A percentile compares a stretch with the other conserved stretches of the same genome.
These are phyloP conservation scores for Pelagia noctiluca DNA, from an alignment of 30 jellyfish, hydroid and myxozoan genomes.

Conservation along the genomic window DNA sequence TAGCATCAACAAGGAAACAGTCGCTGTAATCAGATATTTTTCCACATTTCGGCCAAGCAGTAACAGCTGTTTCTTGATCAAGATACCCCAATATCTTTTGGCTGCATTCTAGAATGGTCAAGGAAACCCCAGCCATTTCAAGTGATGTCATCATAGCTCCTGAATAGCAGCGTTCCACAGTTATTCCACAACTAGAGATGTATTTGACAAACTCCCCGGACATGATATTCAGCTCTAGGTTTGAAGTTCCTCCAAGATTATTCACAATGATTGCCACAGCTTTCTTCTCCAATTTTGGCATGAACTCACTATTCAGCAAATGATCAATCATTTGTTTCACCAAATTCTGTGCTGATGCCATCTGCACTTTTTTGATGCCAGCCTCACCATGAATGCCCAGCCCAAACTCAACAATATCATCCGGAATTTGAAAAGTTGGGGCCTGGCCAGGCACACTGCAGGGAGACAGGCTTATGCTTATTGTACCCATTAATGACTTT, in stretches of 20 bases:
- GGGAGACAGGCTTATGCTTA: constrained; percentile 95
- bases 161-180: constrained; percentile 69
- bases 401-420: constrained; percentile 94
- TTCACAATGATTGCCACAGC: constrained; percentile 78
- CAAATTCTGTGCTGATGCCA: constrained; percentile 70
- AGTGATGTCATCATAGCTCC: constrained; percentile 93
- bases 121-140: constrained; percentile 98
- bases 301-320: constrained; percentile 64
- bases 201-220: constrained; percentile 75
- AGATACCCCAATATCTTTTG: not conserved
- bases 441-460: constrained; percentile 99
- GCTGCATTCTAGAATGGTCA: constrained; percentile 6
- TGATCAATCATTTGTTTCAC: constrained; percentile 85
- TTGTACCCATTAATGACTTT: constrained; percentile 83
- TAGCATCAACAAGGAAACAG: not conserved
- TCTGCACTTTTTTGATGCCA: constrained; percentile 82
- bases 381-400: constrained; percentile 99
- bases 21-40: not conserved
- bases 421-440: constrained; percentile 78
- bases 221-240: constrained; percentile 82
- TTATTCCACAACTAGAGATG: constrained; percentile 17
- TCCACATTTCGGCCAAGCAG: constrained; percentile 6
- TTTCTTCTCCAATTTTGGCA: constrained; percentile 61
- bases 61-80: not conserved
- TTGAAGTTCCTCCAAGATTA: constrained; percentile 93